These are phyloP conservation scores for Diadema setosum DNA, from an alignment of 35 echinoderm and acorn worm genomes.

Conservation along the genomic window DNA sequence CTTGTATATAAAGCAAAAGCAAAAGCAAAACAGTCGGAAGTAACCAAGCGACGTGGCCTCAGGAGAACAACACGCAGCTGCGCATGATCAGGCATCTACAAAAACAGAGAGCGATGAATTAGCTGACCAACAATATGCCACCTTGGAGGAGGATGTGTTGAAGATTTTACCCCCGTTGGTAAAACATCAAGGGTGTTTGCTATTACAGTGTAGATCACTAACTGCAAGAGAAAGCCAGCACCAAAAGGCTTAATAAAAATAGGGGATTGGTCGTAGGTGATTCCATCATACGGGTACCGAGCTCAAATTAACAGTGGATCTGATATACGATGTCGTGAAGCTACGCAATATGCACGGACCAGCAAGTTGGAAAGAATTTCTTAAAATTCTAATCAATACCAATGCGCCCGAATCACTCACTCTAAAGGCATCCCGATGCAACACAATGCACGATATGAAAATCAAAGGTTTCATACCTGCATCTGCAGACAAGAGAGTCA, in stretches of 20 bases:
- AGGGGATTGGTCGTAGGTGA: neutral
- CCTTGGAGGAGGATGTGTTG: neutral
- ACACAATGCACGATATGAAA: too few relatives aligned
- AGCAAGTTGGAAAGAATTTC: neutral
- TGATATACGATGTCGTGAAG: slow-evolving; percentile 11
- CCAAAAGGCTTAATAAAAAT: neutral
- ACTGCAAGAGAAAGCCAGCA: neutral
- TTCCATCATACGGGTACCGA: neutral
- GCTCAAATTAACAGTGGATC: slow-evolving; percentile 8
- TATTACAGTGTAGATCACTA: neutral
- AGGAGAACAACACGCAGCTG: neutral
- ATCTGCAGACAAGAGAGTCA: too few relatives aligned
- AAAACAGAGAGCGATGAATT: neutral
- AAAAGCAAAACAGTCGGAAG: neutral
- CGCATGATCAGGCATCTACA: neutral
- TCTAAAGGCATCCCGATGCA: too few relatives aligned
- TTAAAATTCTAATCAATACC: neutral
- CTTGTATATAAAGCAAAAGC: neutral
- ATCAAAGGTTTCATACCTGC: too few relatives aligned
- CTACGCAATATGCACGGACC: neutral
- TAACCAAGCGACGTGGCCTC: neutral
- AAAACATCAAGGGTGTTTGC: neutral
- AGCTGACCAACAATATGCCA: neutral
- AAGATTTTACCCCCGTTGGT: neutral
- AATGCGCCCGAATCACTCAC: neutral